phyloP scores from a whole-genome alignment of 2,888 invertebrate genomes.

The Agrotis ipsilon region DNA sequence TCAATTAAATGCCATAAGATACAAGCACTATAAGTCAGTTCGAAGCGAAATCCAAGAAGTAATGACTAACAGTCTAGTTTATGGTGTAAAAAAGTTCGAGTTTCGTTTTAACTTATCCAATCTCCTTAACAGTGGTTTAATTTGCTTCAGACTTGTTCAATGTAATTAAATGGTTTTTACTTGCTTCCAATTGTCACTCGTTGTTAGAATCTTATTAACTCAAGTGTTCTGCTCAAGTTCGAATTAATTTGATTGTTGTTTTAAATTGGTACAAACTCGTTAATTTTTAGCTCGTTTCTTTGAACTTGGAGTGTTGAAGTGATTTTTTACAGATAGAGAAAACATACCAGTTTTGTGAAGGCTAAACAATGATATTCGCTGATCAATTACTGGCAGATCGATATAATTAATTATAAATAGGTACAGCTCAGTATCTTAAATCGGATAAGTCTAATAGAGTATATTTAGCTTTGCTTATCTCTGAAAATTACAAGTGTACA shows the following conservation, averaged over 20 bases:
- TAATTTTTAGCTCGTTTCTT: constrained; percentile 1
- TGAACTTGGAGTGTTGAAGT: not conserved
- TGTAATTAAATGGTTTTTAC: constrained; percentile 58
- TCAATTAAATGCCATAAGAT: constrained; percentile 87
- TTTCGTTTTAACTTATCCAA: constrained; percentile 74
- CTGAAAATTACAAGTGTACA: too few relatives aligned
- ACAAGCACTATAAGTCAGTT: constrained; percentile 84
- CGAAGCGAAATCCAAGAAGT: constrained; percentile 84
- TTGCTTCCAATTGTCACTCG: constrained; percentile 49
- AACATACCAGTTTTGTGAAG: not conserved
- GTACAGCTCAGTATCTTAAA: not conserved
- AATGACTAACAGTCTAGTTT: constrained; percentile 81
- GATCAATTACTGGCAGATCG: not conserved
- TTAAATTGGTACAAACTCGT: constrained; percentile 43
- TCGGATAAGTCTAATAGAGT: not conserved
- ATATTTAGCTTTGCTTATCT: not conserved
- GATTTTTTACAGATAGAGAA: not conserved
- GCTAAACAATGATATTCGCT: not conserved
- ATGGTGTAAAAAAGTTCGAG: constrained; percentile 75
- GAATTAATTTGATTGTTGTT: constrained; percentile 50
- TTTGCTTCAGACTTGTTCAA: constrained; percentile 64
- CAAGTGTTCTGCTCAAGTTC: constrained; percentile 25
- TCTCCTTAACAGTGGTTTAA: constrained; percentile 76
- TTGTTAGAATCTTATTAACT: constrained; percentile 47
- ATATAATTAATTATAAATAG: not conserved